phyloP scores from a whole-genome alignment of 2,797 vertebrate species.

The Choloepus didactylus region DNA sequence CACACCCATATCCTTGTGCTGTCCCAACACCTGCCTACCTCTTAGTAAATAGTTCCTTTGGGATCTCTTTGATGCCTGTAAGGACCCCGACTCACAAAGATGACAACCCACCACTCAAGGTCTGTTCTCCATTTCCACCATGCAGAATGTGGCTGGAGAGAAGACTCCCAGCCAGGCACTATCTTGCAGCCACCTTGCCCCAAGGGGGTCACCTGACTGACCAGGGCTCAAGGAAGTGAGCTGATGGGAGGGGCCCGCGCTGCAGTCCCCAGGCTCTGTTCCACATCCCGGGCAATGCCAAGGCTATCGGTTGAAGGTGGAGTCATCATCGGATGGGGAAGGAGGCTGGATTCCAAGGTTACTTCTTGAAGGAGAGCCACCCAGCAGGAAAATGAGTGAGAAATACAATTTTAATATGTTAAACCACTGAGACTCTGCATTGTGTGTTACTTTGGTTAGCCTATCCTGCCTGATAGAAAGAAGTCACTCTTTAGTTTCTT shows the following conservation, averaged over 20 bases:
- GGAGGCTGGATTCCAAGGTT: not conserved
- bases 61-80: not conserved
- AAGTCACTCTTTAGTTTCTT: not conserved
- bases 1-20: not conserved
- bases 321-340: not conserved
- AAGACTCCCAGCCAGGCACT: no score
- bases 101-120: not conserved
- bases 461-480: not conserved
- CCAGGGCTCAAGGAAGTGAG: no score
- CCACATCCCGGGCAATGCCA: not conserved
- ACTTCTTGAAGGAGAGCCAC: not conserved
- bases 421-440: not conserved
- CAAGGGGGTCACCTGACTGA: not conserved
- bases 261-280: fast-evolving
- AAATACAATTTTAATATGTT: not conserved
- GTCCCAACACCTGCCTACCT: not conserved
- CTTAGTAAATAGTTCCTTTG: not conserved
- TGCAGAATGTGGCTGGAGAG: not conserved
- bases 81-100: not conserved
- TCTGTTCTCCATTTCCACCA: not conserved
- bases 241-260: fast-evolving
- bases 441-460: no score
- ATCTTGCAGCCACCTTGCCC: not conserved
- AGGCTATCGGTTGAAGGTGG: not conserved
- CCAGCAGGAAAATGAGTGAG: not conserved